Evolutionary conservation across 2,797 vertebrate species (phyloP).

Genomic region (Synaphobranchus kaupii): DNA sequence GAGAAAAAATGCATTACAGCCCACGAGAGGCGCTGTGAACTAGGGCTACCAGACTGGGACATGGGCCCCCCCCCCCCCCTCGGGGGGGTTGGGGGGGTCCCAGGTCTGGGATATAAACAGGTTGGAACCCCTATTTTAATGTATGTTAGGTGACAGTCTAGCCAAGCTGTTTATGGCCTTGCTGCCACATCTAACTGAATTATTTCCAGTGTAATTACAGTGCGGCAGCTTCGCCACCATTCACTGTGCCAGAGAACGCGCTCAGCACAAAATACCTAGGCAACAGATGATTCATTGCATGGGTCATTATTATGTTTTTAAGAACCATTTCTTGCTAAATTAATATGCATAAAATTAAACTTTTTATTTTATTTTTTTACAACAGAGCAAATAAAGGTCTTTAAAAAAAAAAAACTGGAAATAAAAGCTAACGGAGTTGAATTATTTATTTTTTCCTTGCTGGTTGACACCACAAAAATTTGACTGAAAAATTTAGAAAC

Average conservation of each 20-base stretch:
- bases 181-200: not conserved
- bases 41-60: not conserved
- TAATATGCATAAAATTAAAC: conserved; percentile 29
- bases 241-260: too few relatives aligned
- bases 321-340: not conserved
- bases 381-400: not conserved
- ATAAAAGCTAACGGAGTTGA: not conserved
- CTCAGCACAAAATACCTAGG: not conserved
- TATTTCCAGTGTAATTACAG: not conserved
- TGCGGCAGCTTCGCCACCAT: not conserved
- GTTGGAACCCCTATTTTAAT: not conserved
- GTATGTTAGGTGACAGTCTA: not conserved
- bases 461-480: not conserved
- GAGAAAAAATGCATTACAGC: not conserved
- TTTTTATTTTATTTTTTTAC: too few relatives aligned
- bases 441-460: not conserved
- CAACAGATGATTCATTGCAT: conserved; percentile 3
- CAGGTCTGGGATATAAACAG: not conserved
- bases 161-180: not conserved
- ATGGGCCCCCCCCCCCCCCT: too few relatives aligned
- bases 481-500: not conserved
- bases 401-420: not conserved
- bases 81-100: too few relatives aligned
- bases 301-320: not conserved
- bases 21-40: not conserved